Evolutionary conservation across 2,888 invertebrate genomes (phyloP), one percentile per base, ranked within the genome.

Genomic region (Endotricha flammealis): DNA sequence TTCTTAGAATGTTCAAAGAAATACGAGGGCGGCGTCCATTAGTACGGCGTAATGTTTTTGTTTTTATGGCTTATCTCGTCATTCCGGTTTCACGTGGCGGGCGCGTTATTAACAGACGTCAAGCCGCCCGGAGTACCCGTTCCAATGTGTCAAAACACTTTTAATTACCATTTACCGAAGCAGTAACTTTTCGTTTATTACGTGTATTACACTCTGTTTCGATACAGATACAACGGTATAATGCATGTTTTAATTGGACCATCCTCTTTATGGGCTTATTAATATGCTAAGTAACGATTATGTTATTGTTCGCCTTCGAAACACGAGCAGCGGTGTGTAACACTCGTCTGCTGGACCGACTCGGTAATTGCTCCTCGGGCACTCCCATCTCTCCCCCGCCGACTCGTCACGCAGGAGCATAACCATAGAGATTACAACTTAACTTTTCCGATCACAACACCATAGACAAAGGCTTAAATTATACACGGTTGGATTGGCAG

Each of bases 371-470:
- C n/a, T n/a, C n/a, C n/a, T n/a, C n/a, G n/a, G n/a, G n/a, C n/a
- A n/a, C n/a, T n/a, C n/a, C n/a, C n/a, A n/a, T n/a, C 32, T 22
- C 14, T 28, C 28, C 32, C 36, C 44, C 29, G 31, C 11, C 32
- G 36, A 31, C 47, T 46, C 46, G 39, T 37, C 30, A 41, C 49
- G 37, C 34, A 44, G 41, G 32, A 51, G 54, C 60, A 51, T 50
- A 58, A 35, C 35, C 80, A 73, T 75, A 69, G 73, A 80, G 77
- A 82, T 80, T 79, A 82, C 72, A 80, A 79, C 70, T 79, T 72
- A 83, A 83, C 79, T 83, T 83, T 79, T 78, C 76, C 78, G 76
- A 81, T 79, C 80, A 78, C 64, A 72, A 79, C 85, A 71, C 78
- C 81, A 74, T 72, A 83, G 81, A 83, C 83, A 83, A 83, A 70